Evolutionary conservation across 1,140 invertebrate species (phyloP), one percentile per base, ranked within the genome.

Genomic region (Drosophila melanica): DNA sequence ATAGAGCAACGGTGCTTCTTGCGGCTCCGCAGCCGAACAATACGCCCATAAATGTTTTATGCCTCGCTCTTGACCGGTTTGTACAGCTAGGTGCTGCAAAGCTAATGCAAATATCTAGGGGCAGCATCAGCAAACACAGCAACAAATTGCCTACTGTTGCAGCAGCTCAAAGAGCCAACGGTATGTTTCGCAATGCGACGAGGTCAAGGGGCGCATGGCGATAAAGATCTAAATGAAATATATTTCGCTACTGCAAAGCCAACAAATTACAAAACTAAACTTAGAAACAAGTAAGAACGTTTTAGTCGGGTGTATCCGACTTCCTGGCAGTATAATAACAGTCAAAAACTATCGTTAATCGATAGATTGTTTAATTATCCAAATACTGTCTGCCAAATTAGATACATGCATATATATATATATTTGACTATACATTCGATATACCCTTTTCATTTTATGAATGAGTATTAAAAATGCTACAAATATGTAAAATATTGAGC

Each of bases 61-160:
- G 75, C 53, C 60, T 39, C 68, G 82, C 79, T 87, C 84, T 86
- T 86, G 82, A 86, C 82, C 84, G 82, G 82, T 89, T 86, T 86
- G 72, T 86, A 89, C 82, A 87, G 79, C 84, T 86, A 89, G 60
- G 16, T 23, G 54, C 53, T 59, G 35, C 62, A 59, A 59, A 59
- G 16, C 42, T 33, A 50, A 59, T 55, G 27, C 35, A 50, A 62
- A 47, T 27, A 62, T 50, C 44, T 33, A 14, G 14, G 9, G 33
- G 33, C 16, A 27, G 33, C 18, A 41, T 27, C 14, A 37, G 33
- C 33, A 60, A 65, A 57, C 45, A 14, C 23, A 33, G 41, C 63
- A 82, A 79, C 65, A 68, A 68, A 57, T 77, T 62, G 47, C 77
- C 69, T 69, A 63, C 73, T 76, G 44, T 44, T 68, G 53, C 50